Evolutionary conservation across 2,888 invertebrate species (phyloP), one percentile per base, ranked within the genome.

Genomic region (Prostheceraeus crozeri): DNA sequence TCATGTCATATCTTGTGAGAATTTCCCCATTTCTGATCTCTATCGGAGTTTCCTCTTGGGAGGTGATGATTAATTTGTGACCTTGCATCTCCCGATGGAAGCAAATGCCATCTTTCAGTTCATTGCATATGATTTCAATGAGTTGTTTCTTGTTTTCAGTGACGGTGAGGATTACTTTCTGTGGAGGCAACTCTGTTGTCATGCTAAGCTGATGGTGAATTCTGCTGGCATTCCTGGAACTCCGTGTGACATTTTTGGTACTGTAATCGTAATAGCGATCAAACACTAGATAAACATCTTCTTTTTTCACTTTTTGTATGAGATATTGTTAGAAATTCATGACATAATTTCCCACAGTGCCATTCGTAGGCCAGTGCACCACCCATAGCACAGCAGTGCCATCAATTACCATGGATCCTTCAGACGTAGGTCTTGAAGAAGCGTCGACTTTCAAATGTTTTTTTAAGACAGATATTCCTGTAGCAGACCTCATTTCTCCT

Each of bases 131-230:
- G 1, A 63, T 25, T 21, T 54, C 62, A 21, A 63, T 65, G 25
- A 65, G 56, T 45, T 63, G 64, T 2, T 31, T 36, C 40, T 62
- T 63, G 33, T 64, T 65, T 46, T 51, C 57, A 3, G 63, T 62
- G 10, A 63, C 62, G 21, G 59, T 60, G 11, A 64, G 59, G 8
- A 59, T 51, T 4, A 60, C 45, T 33, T 60, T 46, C 31, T 64
- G 63, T 4, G 63, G 21, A 19, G 62, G 63, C 21, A 64, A 30
- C 11, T 60, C 62, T n/a, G 53, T 62, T 6, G 10, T 30, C 11
- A 54, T 14, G 3, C 11, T 30, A 25, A 48, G 48, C 48, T 48
- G n/a, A n/a, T n/a, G n/a, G 48, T 48, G 19, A 30, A 48, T 30
- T 48, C 48, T 23, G 16, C 48, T 48, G 28, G 48, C 28, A 30